Evolutionary conservation across 2,113 vertebrate genomes (phyloP).

Genomic region (Erythrocercus mccallii): DNA sequence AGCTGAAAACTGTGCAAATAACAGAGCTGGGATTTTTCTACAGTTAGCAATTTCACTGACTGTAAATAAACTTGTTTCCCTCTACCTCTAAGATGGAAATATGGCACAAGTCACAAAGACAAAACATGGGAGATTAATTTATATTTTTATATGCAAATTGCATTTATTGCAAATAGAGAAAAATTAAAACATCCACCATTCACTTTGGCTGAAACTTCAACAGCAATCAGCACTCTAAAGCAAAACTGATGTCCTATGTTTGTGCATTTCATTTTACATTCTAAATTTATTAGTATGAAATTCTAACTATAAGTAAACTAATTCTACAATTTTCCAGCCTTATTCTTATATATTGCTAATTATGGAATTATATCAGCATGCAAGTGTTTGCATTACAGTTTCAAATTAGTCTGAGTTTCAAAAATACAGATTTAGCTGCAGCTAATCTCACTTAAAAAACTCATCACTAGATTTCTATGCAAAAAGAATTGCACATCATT

Average conservation of each 20-base stretch:
- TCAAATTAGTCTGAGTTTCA: not conserved
- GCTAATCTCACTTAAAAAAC: not conserved
- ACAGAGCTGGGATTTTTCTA: not conserved
- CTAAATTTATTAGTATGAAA: not conserved
- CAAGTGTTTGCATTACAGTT: not conserved
- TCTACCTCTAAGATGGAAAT: not conserved
- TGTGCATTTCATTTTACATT: not conserved
- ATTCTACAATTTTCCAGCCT: not conserved
- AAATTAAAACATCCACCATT: not conserved
- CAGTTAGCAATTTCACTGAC: not conserved
- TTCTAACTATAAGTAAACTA: not conserved
- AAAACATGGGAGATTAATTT: not conserved
- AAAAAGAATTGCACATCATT: not conserved
- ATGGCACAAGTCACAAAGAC: not conserved
- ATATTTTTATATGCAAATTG: not conserved
- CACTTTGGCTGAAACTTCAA: not conserved
- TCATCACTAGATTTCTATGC: not conserved
- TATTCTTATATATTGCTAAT: not conserved
- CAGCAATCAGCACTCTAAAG: not conserved
- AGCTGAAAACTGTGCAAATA: not conserved
- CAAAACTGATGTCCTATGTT: not conserved
- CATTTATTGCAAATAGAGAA: not conserved
- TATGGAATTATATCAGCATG: not conserved
- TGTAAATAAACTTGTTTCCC: not conserved
- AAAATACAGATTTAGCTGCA: not conserved